Evolutionary conservation across 2,797 vertebrate species (phyloP), one percentile per base, ranked within the genome.

Genomic region (Setipinna tenuifilis): DNA sequence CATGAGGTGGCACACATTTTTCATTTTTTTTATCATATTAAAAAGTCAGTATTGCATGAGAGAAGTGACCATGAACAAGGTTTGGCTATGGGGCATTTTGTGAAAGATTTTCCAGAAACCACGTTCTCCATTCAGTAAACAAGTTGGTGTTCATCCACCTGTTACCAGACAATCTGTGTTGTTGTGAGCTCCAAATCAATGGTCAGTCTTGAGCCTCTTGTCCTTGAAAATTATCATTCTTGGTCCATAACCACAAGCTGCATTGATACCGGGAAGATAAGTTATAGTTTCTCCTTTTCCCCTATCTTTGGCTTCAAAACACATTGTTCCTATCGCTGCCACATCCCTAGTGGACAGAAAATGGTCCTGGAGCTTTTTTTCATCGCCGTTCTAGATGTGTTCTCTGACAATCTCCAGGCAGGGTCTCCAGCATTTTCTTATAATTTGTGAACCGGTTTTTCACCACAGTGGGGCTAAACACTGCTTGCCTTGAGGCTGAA

Each of bases 241-340:
- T 10, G 82, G 62, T 9, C 48, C 31, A 44, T 31, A 83, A 11
- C 58, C 81, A 21, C 41, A 68, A 2, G 57, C 87, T 23, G 82
- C 82, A 31, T 82, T 85, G 12, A 81, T 46, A 50, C 57, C 61
- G n/a, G 57, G 54, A 2, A 85, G 80, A 6, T 0, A 31, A 16
- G 75, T 65, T 31, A 59, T 85, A 0, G 84, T 82, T 59, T 82
- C 84, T 48, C 80, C 84, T 35, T 82, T 85, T 23, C 62, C 78
- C 25, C 57, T 25, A 11, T 21, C 25, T 25, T 75, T 85, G 57
- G 82, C 58, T 58, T 82, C 57, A 23, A 48, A 81, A 46, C 84
- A 41, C 19, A 31, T 23, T n/a, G 6, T 21, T 31, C 75, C 84
- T 21, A 48, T n/a, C n/a, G 58, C 31, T 75, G 54, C 28, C 31